Conservation (phyloP, 2,797 vertebrate species). For the Sciurus carolinensis region DNA sequence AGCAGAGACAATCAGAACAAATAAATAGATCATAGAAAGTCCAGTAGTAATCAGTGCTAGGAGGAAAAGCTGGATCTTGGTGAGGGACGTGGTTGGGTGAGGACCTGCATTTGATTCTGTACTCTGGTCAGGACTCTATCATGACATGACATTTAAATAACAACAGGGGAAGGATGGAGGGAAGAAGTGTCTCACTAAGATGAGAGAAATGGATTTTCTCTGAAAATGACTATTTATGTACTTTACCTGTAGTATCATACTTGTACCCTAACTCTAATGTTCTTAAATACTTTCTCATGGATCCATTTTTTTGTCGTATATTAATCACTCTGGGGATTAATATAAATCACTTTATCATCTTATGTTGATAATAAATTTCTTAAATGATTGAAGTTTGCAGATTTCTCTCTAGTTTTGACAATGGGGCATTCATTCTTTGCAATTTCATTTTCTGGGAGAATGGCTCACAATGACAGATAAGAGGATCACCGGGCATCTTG, state of each 20-base stretch:
- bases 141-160: neutral
- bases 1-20: neutral
- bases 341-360: neutral
- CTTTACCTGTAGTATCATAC: neutral
- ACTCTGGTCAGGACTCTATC: neutral
- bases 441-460: neutral
- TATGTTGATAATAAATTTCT: neutral
- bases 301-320: neutral
- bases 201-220: neutral
- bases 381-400: neutral
- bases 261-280: neutral
- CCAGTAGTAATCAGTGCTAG: neutral
- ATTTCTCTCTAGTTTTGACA: conserved; percentile 1
- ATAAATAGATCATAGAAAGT: neutral
- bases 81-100: fast-evolving
- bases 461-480: neutral
- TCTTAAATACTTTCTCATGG: neutral
- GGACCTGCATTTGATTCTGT: fast-evolving
- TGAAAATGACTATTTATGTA: neutral
- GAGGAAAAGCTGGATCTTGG: neutral
- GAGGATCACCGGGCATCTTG: fast-evolving
- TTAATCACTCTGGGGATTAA: neutral
- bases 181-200: neutral
- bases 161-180: too few species aligned
- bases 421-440: neutral